Evolutionary conservation across 2,888 invertebrate species (phyloP), one percentile per base, ranked within the genome.

Genomic region (Sphecodes monilicornis): DNA sequence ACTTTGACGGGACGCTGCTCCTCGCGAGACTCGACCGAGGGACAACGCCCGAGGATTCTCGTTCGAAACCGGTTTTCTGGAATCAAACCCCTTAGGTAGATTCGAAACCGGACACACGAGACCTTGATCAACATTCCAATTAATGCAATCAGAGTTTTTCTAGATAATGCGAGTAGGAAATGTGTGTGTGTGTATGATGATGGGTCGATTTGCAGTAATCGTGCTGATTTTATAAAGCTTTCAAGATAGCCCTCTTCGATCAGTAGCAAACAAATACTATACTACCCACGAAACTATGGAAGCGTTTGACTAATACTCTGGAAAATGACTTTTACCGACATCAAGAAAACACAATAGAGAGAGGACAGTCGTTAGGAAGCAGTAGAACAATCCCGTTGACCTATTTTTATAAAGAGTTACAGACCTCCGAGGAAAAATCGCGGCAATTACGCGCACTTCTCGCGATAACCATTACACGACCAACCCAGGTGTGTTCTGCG

Each of bases 401-500:
- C 26, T 36, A 41, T 69, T n/a, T 41, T 18, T 69, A 18, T 26
- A 3, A 26, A 3, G 2, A n/a, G n/a, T 41, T 16, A 26, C 69
- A 36, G 69, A 43, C 13, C 41, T 41, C 41, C 16, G 41, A 32
- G 68, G 76, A 79, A 76, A 80, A 87, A 36, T 68, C 22, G 13
- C 68, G 39, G 64, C 79, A 77, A 86, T 86, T 86, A 86, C 85
- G 78, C 76, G 73, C 66, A 69, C 76, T 74, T 46, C 74, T 60
- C 68, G 41, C 54, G 78, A 60, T 73, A 74, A 78, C 74, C 60
- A 70, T 80, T 80, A 60, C 75, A 46, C n/a, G 22, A 29, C 2
- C 6, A 8, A 6, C 29, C 41, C 74, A 76, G 68, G 78, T 74
- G 54, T 73, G 39, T 54, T 29, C 18, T 22, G 32, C 78, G 46